Base-by-base conservation (phyloP, 2,888 invertebrate species). In the Danaus chrysippus region DNA sequence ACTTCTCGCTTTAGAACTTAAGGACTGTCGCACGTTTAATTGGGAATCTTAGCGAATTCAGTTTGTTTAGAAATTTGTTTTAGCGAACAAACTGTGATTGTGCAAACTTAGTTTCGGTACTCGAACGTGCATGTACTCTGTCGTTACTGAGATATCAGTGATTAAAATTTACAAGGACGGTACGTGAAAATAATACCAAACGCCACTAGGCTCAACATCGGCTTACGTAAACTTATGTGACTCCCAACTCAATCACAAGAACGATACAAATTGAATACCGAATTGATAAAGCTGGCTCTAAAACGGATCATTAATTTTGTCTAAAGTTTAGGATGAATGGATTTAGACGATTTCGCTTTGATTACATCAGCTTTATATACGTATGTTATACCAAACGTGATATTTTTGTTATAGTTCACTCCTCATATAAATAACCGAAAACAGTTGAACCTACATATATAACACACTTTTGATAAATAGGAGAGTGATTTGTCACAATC, bases 11-110 rank as follows among this genome's bases (percentile, higher is more conserved):
- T 64, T 61, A 75, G 70, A 87, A 87, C 77, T 88, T 86, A 78
- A 79, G 76, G 76, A 83, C 82, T 84, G 86, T 86, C 86, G 81
- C 86, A 79, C 84, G 79, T 85, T 88, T 90, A 89, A 90, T 90
- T 90, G 87, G 82, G 85, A 89, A 86, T 86, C 84, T 86, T 83
- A 76, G 76, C 79, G 86, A 86, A 87, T 88, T 86, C 83, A 82
- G 82, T 86, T 85, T 83, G 84, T 84, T 81, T 78, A 76, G 79
- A 84, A 84, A 84, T 84, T 86, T 78, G 77, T 74, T 67, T 61
- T 62, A 59, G 53, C 66, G 64, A 64, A 80, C 81, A 81, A 84
- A 84, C 80, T 79, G 76, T 73, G 79, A 78, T 78, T 80, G 73
- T 75, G 23, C 74, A 76, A 81, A 81, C 79, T 77, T 77, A 74